A percentile compares a stretch with the other conserved stretches of the same genome.
phyloP scores from a whole-genome alignment of 2,888 invertebrate genomes.

The Agrochola macilenta region DNA sequence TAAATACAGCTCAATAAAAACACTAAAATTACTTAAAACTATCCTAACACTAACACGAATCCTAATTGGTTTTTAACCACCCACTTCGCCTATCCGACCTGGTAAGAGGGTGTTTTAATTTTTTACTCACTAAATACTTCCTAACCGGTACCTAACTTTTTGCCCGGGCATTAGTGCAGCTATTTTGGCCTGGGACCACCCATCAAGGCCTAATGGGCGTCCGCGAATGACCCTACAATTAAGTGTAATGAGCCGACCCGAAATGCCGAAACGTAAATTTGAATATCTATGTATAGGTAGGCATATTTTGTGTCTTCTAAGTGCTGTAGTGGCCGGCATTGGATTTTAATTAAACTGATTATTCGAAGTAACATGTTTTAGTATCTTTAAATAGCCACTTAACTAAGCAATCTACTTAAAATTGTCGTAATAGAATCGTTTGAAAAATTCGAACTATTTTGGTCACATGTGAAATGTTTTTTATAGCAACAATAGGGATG shows the following conservation, averaged over 20 bases:
- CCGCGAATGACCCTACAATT: conserved; percentile 89
- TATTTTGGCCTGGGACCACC: conserved; percentile 82
- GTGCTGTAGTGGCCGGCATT: conserved; percentile 31
- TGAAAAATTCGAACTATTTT: neutral
- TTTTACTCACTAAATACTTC: conserved; percentile 71
- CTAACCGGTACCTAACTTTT: conserved; percentile 78
- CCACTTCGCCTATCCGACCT: conserved; percentile 32
- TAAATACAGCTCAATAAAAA: neutral
- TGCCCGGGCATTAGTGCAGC: conserved; percentile 79
- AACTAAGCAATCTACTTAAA: neutral
- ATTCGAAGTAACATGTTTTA: conserved; percentile 25
- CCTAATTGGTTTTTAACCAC: conserved; percentile 58
- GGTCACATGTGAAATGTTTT: neutral
- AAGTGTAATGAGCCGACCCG: conserved; percentile 88
- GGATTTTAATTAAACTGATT: conserved; percentile 39
- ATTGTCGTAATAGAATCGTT: neutral
- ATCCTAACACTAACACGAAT: conserved; percentile 7
- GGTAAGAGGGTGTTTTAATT: conserved; percentile 63
- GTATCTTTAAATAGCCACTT: conserved; percentile 12
- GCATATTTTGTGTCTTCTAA: conserved; percentile 32
- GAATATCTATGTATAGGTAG: conserved; percentile 67
- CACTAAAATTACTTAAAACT: conserved; percentile 38
- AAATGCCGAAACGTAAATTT: conserved; percentile 78
- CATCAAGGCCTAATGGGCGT: conserved; percentile 82
- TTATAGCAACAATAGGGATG: neutral